phyloP scores from a whole-genome alignment of 2,113 vertebrate species.

The Phainopepla nitens region DNA sequence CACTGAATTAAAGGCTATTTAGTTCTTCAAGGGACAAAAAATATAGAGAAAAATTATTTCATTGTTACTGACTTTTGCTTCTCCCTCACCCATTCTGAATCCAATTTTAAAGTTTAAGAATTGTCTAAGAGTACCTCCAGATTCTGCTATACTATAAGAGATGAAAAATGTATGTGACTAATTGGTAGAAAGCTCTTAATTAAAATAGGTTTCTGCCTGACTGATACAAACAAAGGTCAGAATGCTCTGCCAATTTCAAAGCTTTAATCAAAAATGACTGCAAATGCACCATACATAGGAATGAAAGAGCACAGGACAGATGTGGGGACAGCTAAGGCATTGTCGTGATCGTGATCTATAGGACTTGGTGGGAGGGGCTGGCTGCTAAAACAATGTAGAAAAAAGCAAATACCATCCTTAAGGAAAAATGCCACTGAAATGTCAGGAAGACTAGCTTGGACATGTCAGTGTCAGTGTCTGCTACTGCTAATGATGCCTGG shows the following conservation, averaged over 20 bases:
- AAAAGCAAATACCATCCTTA: not conserved
- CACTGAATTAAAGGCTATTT: not conserved
- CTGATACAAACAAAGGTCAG: slow-evolving; percentile 49
- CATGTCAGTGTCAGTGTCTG: not conserved
- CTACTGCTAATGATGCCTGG: not conserved
- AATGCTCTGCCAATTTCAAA: not conserved
- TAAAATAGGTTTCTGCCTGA: slow-evolving; percentile 15
- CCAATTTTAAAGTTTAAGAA: not conserved
- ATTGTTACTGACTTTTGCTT: not conserved
- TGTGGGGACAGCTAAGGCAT: not conserved
- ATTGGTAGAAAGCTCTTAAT: slow-evolving; percentile 52
- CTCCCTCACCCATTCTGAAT: not conserved
- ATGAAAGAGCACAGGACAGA: slow-evolving; percentile 27
- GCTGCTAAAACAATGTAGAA: not conserved
- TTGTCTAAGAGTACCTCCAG: not conserved
- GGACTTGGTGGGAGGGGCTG: not conserved
- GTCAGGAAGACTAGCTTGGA: not conserved
- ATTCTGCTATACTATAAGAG: not conserved
- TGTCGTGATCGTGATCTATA: not conserved
- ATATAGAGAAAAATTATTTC: not conserved
- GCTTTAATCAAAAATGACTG: slow-evolving; percentile 21
- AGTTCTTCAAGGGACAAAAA: not conserved
- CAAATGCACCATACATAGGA: not conserved
- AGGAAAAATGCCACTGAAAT: slow-evolving; percentile 4
- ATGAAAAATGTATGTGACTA: slow-evolving; percentile 20